phyloP scores from a whole-genome alignment of 92 coral and sea anemone species.

The Parazoanthus atlanticus region DNA sequence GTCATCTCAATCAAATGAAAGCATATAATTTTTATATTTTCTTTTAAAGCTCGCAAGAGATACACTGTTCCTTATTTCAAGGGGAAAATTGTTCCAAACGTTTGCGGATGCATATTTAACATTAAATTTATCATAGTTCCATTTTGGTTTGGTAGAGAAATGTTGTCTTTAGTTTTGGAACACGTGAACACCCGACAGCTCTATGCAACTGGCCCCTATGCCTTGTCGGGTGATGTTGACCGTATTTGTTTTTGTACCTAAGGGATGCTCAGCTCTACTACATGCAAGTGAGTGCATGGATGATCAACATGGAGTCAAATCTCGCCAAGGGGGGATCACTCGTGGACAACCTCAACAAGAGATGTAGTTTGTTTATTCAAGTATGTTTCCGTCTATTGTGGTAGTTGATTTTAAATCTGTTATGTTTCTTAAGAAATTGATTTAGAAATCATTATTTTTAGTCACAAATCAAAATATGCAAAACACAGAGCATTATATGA shows the following conservation, averaged over 20 bases:
- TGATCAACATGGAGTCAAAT: constrained; percentile 96
- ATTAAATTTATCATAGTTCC: no score
- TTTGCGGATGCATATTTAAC: no score
- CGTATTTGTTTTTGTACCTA: neutral
- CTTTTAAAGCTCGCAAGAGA: no score
- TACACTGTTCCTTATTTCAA: no score
- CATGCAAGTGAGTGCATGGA: constrained; percentile 97
- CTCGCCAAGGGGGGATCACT: constrained; percentile 70
- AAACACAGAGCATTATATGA: neutral
- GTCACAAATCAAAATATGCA: neutral
- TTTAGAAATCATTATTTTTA: neutral
- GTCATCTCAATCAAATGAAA: no score
- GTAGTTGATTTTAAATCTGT: neutral
- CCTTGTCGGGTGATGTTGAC: neutral
- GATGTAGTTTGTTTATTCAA: constrained; percentile 92
- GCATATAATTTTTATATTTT: no score
- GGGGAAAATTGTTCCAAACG: no score
- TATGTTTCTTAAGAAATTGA: neutral
- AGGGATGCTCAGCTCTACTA: constrained; percentile 92
- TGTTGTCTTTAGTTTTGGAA: no score
- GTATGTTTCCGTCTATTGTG: constrained; percentile 40
- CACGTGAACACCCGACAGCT: no score
- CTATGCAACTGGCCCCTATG: no score
- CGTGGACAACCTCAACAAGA: constrained; percentile 76
- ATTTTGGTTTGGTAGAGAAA: no score